phyloP scores from a whole-genome alignment of 2,888 invertebrate genomes.

The Drosophila pseudotakahashii region DNA sequence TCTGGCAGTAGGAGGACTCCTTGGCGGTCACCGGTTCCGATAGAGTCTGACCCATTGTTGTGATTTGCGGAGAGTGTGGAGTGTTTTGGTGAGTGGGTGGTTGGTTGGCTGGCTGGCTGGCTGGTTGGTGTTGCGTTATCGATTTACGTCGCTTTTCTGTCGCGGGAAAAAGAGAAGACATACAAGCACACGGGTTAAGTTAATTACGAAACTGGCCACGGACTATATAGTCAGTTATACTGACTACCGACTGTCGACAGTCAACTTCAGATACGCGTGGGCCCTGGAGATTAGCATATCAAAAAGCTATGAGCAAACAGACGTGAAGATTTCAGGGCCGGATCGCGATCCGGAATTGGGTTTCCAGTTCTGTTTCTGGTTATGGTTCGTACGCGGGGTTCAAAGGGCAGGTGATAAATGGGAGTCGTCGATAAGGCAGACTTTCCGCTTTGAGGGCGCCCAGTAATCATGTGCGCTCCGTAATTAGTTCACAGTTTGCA shows the following conservation, averaged over 20 bases:
- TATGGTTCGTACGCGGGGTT: not conserved
- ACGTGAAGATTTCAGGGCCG: constrained; percentile 36
- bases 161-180: constrained; percentile 22
- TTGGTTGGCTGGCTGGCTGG: constrained; percentile 4
- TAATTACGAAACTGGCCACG: constrained; percentile 36
- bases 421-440: constrained; percentile 12
- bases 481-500: constrained; percentile 39
- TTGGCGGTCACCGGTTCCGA: constrained; percentile 98
- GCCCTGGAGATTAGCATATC: constrained; percentile 64
- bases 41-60: constrained; percentile 96
- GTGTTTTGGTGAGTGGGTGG: constrained; percentile 3
- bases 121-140: constrained; percentile 26
- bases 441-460: not conserved
- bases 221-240: not conserved
- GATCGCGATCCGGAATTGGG: constrained; percentile 29
- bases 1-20: constrained; percentile 92
- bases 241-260: constrained; percentile 15
- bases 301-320: constrained; percentile 60
- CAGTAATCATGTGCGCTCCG: constrained; percentile 11
- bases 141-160: constrained; percentile 25
- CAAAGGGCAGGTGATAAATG: constrained; percentile 34
- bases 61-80: constrained; percentile 8
- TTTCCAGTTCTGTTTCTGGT: too few relatives aligned
- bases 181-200: constrained; percentile 37
- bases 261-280: constrained; percentile 46